Percentiles rank a stretch among this genome's conserved stretches.
phyloP scores from a whole-genome alignment of 1,140 invertebrate species.

The Formica exsecta region DNA sequence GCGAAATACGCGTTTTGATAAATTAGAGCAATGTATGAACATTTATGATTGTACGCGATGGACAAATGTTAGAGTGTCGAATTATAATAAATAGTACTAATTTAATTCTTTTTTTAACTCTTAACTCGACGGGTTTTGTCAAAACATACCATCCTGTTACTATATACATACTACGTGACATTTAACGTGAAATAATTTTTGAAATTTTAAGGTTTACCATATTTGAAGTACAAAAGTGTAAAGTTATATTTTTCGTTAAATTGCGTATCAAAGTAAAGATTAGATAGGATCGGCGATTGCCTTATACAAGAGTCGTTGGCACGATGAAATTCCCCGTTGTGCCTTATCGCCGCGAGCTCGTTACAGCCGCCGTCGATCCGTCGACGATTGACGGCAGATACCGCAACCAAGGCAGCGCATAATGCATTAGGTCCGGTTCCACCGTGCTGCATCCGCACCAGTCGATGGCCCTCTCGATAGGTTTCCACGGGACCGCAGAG shows the following conservation, averaged over 20 bases:
- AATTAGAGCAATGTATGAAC: too few species aligned
- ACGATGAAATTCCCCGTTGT: slow-evolving; percentile 21
- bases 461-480: slow-evolving; percentile 46
- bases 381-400: slow-evolving; percentile 45
- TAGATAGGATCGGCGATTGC: slow-evolving; percentile 4
- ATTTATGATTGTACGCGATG: too few species aligned
- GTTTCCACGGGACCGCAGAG: slow-evolving; percentile 52
- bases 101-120: background rate
- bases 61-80: too few species aligned
- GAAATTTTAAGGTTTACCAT: background rate
- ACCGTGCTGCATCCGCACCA: slow-evolving; percentile 25
- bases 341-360: slow-evolving; percentile 49
- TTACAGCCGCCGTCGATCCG: slow-evolving; percentile 33
- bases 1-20: too few species aligned
- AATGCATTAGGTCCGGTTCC: slow-evolving; percentile 45
- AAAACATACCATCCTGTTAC: background rate
- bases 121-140: background rate
- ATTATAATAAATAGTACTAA: too few species aligned
- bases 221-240: background rate
- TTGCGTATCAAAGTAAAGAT: background rate
- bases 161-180: background rate
- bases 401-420: slow-evolving; percentile 48
- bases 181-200: background rate
- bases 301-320: background rate
- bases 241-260: background rate